Evolutionary conservation across 2,888 invertebrate species (phyloP).

Genomic region (Thereva nobilitata): DNA sequence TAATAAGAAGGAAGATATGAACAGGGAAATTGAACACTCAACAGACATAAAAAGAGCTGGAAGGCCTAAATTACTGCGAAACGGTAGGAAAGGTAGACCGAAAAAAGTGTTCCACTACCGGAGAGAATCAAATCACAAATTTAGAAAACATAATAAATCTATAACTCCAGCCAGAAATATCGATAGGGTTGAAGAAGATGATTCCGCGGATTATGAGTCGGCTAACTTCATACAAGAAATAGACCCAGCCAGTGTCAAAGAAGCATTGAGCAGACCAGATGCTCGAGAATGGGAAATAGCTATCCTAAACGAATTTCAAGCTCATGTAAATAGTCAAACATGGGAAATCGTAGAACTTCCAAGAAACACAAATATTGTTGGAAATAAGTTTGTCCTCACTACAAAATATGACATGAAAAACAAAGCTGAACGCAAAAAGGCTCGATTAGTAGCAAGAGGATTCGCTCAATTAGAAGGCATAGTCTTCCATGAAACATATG

Average conservation of each 20-base stretch:
- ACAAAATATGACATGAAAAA: not conserved
- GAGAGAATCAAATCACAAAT: too few relatives aligned
- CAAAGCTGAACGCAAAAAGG: slow-evolving; percentile 5
- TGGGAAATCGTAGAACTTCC: not conserved
- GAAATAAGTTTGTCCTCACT: not conserved
- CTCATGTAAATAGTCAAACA: not conserved
- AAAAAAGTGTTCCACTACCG: not conserved
- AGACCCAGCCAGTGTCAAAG: too few relatives aligned
- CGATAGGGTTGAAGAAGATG: too few relatives aligned
- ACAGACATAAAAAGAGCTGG: not conserved
- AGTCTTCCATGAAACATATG: slow-evolving; percentile 13
- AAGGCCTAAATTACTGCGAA: not conserved
- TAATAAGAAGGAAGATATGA: not conserved
- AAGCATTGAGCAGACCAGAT: not conserved
- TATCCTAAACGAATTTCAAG: not conserved
- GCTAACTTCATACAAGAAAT: not conserved
- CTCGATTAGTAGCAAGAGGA: slow-evolving; percentile 17
- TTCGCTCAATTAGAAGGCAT: slow-evolving; percentile 5
- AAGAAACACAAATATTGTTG: not conserved
- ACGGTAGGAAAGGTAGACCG: not conserved
- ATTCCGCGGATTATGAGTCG: not conserved
- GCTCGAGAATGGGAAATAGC: not conserved
- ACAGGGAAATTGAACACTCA: not conserved
- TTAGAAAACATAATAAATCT: too few relatives aligned
- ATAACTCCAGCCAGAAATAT: too few relatives aligned